These are phyloP conservation scores for Drosophila ambigua DNA, from an alignment of 1,140 invertebrate genomes.

Conservation along the genomic window DNA sequence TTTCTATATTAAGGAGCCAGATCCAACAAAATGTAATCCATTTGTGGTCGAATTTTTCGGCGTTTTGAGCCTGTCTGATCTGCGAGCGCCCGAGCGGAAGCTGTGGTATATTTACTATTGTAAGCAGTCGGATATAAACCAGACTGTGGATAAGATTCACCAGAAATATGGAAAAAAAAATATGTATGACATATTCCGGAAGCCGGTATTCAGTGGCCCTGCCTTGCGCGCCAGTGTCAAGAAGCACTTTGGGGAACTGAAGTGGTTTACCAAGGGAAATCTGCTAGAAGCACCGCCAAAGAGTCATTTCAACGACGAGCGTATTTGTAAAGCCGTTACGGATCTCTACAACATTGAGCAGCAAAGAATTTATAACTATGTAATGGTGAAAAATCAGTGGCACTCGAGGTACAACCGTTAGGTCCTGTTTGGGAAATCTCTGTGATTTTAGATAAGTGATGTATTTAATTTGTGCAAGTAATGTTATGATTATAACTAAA, in stretches of 20 bases:
- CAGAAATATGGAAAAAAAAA: conserved; percentile 70
- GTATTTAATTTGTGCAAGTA: too few species aligned
- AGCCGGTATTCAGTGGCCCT: conserved; percentile 54
- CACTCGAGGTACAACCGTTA: neutral
- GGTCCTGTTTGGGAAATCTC: neutral
- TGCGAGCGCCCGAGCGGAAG: conserved; percentile 47
- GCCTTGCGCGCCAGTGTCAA: conserved; percentile 50
- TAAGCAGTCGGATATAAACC: conserved; percentile 48
- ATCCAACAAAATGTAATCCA: conserved; percentile 19
- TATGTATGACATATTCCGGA: conserved; percentile 61
- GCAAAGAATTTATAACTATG: conserved; percentile 51
- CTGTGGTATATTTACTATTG: conserved; percentile 59
- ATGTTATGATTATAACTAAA: too few species aligned
- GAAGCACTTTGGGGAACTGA: conserved; percentile 46
- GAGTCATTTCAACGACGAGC: conserved; percentile 53
- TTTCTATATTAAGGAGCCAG: conserved; percentile 35
- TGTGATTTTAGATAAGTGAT: conserved; percentile 11
- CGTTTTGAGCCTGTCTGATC: conserved; percentile 50
- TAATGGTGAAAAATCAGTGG: conserved; percentile 38
- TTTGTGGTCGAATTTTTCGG: conserved; percentile 55
- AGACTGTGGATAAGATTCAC: conserved; percentile 51
- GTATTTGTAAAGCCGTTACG: conserved; percentile 35
- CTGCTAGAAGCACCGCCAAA: conserved; percentile 62
- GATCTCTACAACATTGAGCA: conserved; percentile 51
- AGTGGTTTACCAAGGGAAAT: conserved; percentile 57